A percentile compares a stretch with the other conserved stretches of the same genome.
Conservation (phyloP, 2,797 vertebrate species). For the Typhlichthys subterraneus region DNA sequence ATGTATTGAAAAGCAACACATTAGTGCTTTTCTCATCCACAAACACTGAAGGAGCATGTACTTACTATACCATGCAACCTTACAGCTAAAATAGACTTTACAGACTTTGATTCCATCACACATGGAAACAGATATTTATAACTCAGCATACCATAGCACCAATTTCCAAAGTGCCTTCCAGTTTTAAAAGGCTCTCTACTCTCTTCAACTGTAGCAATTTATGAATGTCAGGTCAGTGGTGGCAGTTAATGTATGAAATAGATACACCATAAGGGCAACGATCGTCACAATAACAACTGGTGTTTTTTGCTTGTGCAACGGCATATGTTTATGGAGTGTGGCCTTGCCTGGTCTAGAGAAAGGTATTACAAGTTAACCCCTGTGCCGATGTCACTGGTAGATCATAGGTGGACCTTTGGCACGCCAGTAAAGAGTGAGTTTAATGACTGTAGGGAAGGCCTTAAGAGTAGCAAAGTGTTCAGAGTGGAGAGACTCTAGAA, state of each 20-base stretch:
- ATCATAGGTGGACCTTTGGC: constrained; percentile 55
- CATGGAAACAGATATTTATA: background rate
- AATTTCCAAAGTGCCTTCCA: constrained; percentile 24
- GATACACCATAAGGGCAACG: constrained; percentile 34
- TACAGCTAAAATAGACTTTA: background rate
- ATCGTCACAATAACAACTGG: constrained; percentile 27
- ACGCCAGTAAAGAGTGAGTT: constrained; percentile 51
- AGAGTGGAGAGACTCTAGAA: constrained; percentile 40
- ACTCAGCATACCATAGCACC: constrained; percentile 1
- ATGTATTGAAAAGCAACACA: background rate
- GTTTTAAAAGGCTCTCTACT: constrained; percentile 9
- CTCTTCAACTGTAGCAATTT: too few relatives aligned
- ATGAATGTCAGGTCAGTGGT: background rate
- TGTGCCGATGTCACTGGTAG: constrained; percentile 40
- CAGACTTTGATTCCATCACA: background rate
- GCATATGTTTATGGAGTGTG: constrained; percentile 36
- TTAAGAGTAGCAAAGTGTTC: constrained; percentile 42
- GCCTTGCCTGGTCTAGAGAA: constrained; percentile 2
- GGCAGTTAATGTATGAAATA: constrained; percentile 40
- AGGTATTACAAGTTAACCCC: constrained; percentile 24
- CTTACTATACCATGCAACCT: background rate
- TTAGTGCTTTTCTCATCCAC: background rate
- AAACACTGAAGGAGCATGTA: background rate
- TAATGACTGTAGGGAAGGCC: constrained; percentile 46
- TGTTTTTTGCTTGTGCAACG: constrained; percentile 15